Evolutionary conservation across 2,113 vertebrate species (phyloP), one percentile per base, ranked within the genome.

Genomic region (Telmatochromis bifrenatus): DNA sequence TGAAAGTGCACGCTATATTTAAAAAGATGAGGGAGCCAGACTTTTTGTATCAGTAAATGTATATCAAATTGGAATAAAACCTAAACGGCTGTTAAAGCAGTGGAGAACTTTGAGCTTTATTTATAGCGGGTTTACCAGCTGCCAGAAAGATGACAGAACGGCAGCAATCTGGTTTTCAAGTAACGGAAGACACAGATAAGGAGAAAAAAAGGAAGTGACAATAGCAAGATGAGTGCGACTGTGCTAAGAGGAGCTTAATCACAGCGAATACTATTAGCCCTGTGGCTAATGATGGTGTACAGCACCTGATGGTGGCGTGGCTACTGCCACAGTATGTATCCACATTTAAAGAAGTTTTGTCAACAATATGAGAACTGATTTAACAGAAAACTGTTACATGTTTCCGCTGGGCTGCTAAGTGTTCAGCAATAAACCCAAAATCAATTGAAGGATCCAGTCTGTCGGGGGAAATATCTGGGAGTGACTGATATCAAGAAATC

Each of bases 41-140:
- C 23, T 70, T 83, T 86, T 82, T 51, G 37, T 89, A 37, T 86
- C 28, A 35, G 28, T 62, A 79, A 93, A 83, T 82, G 54, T 70
- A 49, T 31, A 42, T 88, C 86, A 90, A 89, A 79, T 89, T 93
- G 53, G 33, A 81, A 73, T 79, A 87, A n/a, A 8, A 70, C 70
- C 77, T 58, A n/a, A 55, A 56, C 55, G 55, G 80, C 33, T 54
- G 42, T 33, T 79, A 33, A 54, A 79, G 28, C 47, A 79, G 49
- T 80, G n/a, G 17, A 77, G 47, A 31, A 28, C 45, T 31, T 31
- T 51, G 9, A 31, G 73, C 73, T 77, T 51, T 51, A 51, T 77
- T 51, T 49, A 31, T 51, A n/a, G 26, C 10, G 4, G 45, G 7
- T 77, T 77, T 77, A 13, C 4, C 26, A 31, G 17, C 45, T 77